phyloP scores from a whole-genome alignment of 2,113 vertebrate genomes.

The Salvator merianae region DNA sequence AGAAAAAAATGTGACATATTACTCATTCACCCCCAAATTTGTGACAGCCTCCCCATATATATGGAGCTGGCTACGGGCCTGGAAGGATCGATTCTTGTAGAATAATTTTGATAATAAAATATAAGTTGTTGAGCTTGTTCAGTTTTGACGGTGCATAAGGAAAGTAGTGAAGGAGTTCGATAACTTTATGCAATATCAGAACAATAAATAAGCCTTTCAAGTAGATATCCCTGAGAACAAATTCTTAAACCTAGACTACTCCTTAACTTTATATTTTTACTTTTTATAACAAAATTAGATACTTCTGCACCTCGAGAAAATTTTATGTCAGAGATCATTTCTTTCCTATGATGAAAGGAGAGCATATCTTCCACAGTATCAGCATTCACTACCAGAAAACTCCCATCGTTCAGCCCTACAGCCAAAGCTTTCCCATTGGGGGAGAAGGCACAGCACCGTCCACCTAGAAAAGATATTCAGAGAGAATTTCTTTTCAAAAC shows the following conservation, averaged over 20 bases:
- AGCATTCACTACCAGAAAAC: slow-evolving; percentile 96
- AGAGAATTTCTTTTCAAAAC: background rate
- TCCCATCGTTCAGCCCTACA: slow-evolving; percentile 94
- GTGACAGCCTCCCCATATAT: too few species aligned
- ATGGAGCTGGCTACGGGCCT: too few species aligned
- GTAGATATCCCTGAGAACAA: background rate
- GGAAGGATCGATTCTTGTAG: background rate
- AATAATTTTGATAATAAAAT: background rate
- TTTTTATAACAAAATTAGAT: background rate
- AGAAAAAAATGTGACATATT: too few species aligned
- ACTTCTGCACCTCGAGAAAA: slow-evolving; percentile 88
- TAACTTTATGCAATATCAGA: background rate
- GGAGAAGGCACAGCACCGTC: slow-evolving; percentile 95
- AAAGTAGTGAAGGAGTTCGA: background rate
- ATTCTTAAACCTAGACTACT: background rate
- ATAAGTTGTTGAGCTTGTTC: background rate
- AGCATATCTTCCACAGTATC: slow-evolving; percentile 99
- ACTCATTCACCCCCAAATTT: too few species aligned
- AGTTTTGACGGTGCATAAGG: background rate
- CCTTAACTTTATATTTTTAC: background rate
- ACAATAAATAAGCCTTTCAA: background rate
- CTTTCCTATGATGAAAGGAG: slow-evolving; percentile 95
- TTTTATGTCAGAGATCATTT: slow-evolving; percentile 95
- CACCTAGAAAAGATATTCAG: slow-evolving; percentile 73
- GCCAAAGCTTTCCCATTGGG: slow-evolving; percentile 96